A percentile compares a stretch with the other conserved stretches of the same genome.
Conservation (phyloP, 2,888 invertebrate species). For the Cantharis rufa region DNA sequence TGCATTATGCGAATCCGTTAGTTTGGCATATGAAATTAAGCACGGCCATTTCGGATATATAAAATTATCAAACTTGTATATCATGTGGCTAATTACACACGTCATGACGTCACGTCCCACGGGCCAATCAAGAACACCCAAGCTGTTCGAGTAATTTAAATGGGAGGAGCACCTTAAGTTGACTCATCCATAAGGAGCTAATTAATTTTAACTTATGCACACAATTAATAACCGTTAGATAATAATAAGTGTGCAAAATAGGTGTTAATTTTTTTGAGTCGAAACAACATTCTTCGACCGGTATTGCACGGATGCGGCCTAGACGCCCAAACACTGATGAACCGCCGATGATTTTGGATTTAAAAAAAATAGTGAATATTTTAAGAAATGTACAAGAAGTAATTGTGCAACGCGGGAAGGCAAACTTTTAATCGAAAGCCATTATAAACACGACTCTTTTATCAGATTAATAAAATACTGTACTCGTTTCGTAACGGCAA, state of each 20-base stretch:
- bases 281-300: background rate
- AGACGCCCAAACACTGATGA: no score
- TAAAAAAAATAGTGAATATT: background rate
- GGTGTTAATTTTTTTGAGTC: background rate
- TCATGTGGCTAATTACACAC: conserved; percentile 40
- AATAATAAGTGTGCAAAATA: background rate
- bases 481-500: conserved; percentile 28
- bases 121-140: conserved; percentile 38
- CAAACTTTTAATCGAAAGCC: conserved; percentile 33
- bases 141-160: conserved; percentile 29
- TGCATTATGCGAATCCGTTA: conserved; percentile 29
- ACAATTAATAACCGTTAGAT: conserved; percentile 10
- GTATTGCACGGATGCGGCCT: background rate
- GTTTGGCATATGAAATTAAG: conserved; percentile 35
- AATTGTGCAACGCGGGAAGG: background rate
- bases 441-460: conserved; percentile 37
- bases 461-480: conserved; percentile 33
- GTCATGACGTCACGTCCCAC: conserved; percentile 34
- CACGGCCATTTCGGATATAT: conserved; percentile 36
- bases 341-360: background rate
- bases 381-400: background rate
- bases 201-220: conserved; percentile 6
- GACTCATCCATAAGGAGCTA: conserved; percentile 5
- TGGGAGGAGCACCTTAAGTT: conserved; percentile 33
- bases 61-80: conserved; percentile 37